These are phyloP conservation scores for Rhagonycha lutea DNA, from an alignment of 2,888 invertebrate genomes.

Conservation along the genomic window DNA sequence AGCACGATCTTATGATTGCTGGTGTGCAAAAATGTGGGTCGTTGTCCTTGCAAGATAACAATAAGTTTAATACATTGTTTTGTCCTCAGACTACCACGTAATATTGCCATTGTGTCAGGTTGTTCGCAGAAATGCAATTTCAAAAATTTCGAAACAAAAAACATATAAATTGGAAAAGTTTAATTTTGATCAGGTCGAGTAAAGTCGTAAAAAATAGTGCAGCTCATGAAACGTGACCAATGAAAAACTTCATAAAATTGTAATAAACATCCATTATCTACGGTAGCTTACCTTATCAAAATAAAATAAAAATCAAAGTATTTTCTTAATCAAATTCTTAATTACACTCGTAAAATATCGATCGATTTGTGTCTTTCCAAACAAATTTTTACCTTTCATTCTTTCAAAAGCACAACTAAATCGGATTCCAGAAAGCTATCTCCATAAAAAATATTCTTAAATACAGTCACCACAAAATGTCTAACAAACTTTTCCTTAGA, in stretches of 20 bases:
- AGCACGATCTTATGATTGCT: slow-evolving; percentile 28
- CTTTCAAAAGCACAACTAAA: not conserved
- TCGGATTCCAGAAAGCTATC: not conserved
- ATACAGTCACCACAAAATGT: not conserved
- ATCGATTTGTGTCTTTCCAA: not conserved
- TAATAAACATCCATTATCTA: not conserved
- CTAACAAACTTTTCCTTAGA: not conserved
- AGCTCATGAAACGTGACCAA: not conserved
- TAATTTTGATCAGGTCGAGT: not conserved
- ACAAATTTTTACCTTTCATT: not conserved
- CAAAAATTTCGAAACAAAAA: not conserved
- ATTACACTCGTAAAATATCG: not conserved
- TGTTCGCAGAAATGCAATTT: not conserved
- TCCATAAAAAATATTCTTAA: not conserved
- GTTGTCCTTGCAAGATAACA: slow-evolving; percentile 36
- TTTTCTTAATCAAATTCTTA: not conserved
- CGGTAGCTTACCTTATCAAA: not conserved
- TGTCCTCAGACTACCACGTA: slow-evolving; percentile 30
- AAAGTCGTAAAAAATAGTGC: not conserved
- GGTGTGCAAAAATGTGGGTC: slow-evolving; percentile 29
- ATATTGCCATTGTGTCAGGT: slow-evolving; percentile 17
- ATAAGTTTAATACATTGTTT: slow-evolving; percentile 35
- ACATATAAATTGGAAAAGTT: not conserved
- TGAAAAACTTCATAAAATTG: not conserved
- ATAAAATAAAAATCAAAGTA: not conserved